Conservation (phyloP, 2,888 invertebrate genomes). For the Ichneumoninae sp. region DNA sequence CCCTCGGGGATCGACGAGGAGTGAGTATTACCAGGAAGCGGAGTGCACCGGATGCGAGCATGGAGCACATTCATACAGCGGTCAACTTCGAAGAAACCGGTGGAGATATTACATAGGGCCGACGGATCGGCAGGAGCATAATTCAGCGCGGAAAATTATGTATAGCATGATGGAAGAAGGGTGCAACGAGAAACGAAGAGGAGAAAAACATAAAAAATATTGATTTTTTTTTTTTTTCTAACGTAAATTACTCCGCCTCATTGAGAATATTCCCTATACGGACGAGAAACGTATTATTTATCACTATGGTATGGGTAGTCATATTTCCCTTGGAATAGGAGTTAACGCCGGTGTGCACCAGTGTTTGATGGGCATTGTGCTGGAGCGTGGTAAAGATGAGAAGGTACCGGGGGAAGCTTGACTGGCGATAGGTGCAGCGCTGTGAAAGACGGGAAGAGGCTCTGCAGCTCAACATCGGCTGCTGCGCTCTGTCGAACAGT, state of each 20-base stretch:
- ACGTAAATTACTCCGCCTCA: conserved; percentile 30
- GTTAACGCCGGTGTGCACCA: conserved; percentile 8
- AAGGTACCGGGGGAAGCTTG: conserved; percentile 35
- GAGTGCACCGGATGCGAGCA: conserved; percentile 58
- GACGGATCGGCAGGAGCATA: conserved; percentile 39
- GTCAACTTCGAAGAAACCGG: conserved; percentile 62
- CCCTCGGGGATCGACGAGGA: conserved; percentile 62
- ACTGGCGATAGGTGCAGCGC: conserved; percentile 5
- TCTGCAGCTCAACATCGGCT: conserved; percentile 29
- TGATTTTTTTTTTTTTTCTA: conserved; percentile 12
- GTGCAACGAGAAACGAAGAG: conserved; percentile 17
- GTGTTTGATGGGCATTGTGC: conserved; percentile 26
- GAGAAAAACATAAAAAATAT: conserved; percentile 20
- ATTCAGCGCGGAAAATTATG: conserved; percentile 53
- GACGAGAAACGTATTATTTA: conserved; percentile 46
- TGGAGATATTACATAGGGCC: conserved; percentile 44
- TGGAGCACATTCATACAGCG: conserved; percentile 50
- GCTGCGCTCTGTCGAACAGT: conserved; percentile 39
- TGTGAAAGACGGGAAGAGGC: conserved; percentile 33
- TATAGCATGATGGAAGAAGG: conserved; percentile 26
- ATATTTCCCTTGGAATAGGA: conserved; percentile 34
- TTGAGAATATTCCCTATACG: conserved; percentile 45
- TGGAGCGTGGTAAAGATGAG: conserved; percentile 1
- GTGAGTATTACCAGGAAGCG: conserved; percentile 61
- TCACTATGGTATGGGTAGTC: conserved; percentile 21